phyloP scores from a whole-genome alignment of 2,797 vertebrate genomes.

The Typhlichthys eigenmanni region DNA sequence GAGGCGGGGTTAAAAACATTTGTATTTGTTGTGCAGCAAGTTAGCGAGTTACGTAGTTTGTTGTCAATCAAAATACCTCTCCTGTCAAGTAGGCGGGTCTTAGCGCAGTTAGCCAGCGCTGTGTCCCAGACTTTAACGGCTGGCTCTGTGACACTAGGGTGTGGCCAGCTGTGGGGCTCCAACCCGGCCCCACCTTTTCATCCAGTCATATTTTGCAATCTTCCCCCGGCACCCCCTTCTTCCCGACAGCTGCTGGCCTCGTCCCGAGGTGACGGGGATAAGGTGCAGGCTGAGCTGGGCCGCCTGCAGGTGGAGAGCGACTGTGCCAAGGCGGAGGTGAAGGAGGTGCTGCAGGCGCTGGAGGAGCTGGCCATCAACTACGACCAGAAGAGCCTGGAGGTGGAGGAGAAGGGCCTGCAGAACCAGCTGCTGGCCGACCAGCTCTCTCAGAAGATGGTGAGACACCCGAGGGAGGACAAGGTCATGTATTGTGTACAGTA shows the following conservation, averaged over 20 bases:
- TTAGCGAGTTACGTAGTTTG: too few species aligned
- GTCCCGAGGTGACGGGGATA: slow-evolving; percentile 89
- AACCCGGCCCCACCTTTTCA: too few species aligned
- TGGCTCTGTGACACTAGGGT: too few species aligned
- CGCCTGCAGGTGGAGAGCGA: slow-evolving; percentile 90
- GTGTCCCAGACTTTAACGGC: too few species aligned
- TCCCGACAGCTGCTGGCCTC: slow-evolving; percentile 84
- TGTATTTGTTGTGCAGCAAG: too few species aligned
- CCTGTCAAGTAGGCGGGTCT: too few species aligned
- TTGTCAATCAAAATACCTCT: too few species aligned
- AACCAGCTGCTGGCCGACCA: slow-evolving; percentile 92
- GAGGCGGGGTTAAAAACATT: too few species aligned
- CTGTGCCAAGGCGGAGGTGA: slow-evolving; percentile 88
- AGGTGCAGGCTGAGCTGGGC: slow-evolving; percentile 89
- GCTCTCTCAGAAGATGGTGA: slow-evolving; percentile 90
- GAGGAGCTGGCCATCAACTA: slow-evolving; percentile 86
- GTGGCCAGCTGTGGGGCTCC: too few species aligned
- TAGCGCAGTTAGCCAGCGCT: too few species aligned
- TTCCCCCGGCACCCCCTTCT: background rate
- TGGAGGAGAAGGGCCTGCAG: slow-evolving; percentile 88
- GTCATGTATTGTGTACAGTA: too few species aligned
- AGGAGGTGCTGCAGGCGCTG: slow-evolving; percentile 84
- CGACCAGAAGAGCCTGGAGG: slow-evolving; percentile 86
- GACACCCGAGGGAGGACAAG: slow-evolving; percentile 1
- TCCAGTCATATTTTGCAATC: background rate